Conservation (phyloP, 2,113 vertebrate species). For the Cynocephalus volans region DNA sequence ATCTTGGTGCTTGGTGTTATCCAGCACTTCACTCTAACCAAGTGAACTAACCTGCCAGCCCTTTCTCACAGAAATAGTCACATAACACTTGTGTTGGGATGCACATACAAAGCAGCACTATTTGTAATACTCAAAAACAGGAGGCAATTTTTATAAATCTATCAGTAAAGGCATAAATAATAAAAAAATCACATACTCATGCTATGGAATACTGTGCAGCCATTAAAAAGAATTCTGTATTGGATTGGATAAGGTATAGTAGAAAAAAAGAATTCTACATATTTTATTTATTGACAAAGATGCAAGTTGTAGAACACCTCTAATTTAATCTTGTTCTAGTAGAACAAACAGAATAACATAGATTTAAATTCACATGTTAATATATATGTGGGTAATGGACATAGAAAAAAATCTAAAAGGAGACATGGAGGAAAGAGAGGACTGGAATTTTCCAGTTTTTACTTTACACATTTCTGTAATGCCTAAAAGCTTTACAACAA, state of each 20-base stretch:
- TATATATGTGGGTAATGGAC: background rate
- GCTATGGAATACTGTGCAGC: background rate
- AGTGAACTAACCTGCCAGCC: no score
- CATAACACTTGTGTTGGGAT: background rate
- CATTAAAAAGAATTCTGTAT: slow-evolving; percentile 6
- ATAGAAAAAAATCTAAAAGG: background rate
- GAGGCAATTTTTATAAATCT: background rate
- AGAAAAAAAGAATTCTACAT: background rate
- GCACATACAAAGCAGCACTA: background rate
- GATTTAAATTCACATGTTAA: slow-evolving; percentile 19
- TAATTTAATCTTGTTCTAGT: background rate
- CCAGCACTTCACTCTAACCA: no score
- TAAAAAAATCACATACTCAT: background rate
- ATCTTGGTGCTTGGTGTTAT: no score
- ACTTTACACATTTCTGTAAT: background rate
- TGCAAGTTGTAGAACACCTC: background rate
- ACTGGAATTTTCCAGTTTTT: slow-evolving; percentile 13
- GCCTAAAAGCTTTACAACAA: slow-evolving; percentile 16
- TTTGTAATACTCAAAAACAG: background rate
- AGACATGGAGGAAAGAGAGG: background rate
- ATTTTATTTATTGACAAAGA: background rate
- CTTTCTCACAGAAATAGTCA: slow-evolving; percentile 41
- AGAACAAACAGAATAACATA: background rate
- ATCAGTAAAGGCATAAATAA: background rate
- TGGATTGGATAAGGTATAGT: no score